Evolutionary conservation across 1,140 invertebrate genomes (phyloP).

Genomic region (Theocolax elegans): DNA sequence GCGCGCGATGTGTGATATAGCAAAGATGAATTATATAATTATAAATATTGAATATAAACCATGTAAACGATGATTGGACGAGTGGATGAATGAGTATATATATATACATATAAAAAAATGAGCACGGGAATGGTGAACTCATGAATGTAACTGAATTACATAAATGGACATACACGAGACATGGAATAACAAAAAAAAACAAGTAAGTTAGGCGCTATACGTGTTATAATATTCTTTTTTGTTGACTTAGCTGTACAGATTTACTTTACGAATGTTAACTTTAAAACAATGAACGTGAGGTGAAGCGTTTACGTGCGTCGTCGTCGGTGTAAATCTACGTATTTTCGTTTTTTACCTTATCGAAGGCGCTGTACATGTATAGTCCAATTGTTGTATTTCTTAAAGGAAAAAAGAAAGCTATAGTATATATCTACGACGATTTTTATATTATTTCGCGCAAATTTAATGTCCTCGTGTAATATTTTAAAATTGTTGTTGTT

Average conservation of each 20-base stretch:
- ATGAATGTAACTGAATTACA: conserved; percentile 33
- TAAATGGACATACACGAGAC: conserved; percentile 31
- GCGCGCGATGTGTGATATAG: conserved; percentile 50
- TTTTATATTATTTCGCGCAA: too few relatives aligned
- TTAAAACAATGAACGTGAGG: conserved; percentile 33
- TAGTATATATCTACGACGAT: too few relatives aligned
- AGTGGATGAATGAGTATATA: conserved; percentile 24
- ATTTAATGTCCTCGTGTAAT: too few relatives aligned
- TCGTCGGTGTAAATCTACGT: conserved; percentile 4
- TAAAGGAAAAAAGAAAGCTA: too few relatives aligned
- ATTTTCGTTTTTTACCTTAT: conserved; percentile 7
- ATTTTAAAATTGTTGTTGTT: too few relatives aligned
- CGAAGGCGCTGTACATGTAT: neutral
- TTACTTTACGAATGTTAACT: conserved; percentile 54
- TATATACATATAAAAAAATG: neutral
- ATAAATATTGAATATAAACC: conserved; percentile 45
- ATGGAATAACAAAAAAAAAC: neutral
- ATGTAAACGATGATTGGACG: conserved; percentile 36
- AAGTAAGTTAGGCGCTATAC: conserved; percentile 40
- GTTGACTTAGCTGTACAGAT: conserved; percentile 55
- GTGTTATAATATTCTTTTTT: conserved; percentile 48
- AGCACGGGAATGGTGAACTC: conserved; percentile 24
- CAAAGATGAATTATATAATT: conserved; percentile 44
- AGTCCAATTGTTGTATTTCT: neutral
- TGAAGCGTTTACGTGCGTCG: conserved; percentile 1